Evolutionary conservation across 2,797 vertebrate species (phyloP), one percentile per base, ranked within the genome.

Genomic region (Martes flavigula): DNA sequence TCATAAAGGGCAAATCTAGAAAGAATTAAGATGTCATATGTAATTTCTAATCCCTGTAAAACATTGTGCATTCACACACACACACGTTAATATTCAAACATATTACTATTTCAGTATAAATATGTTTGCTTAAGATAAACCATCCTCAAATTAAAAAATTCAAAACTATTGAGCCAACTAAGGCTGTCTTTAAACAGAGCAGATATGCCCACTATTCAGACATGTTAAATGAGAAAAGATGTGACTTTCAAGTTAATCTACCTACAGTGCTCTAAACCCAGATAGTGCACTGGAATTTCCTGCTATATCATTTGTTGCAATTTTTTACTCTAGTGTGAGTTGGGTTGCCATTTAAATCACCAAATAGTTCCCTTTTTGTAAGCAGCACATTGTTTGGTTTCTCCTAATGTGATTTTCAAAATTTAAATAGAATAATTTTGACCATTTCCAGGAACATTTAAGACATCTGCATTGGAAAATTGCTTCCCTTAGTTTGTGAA

Each of bases 161-260:
- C 17, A 81, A 64, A 66, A 81, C 15, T 75, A 40, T 64, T 43
- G 90, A 91, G 54, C 54, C 85, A 46, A 86, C 20, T 66, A 66
- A 72, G 43, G 2, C 7, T 84, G 3, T 92, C 58, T 77, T 94
- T 90, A 79, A 87, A 51, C 9, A 92, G 54, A 81, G 77, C 75
- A 92, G 90, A 81, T 75, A 92, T 32, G 27, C 27, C 12, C 35
- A 68, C 35, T 51, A 51, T 82, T 85, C 35, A 95, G 38, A 62
- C 86, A 60, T 81, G 32, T 64, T 93, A 79, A 94, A 77, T 75
- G 51, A 75, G 66, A 66, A 92, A 92, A 66, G n/a, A 93, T 35
- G 11, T 58, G 30, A 11, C 15, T 70, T 87, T 82, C 60, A 64
- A 91, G 64, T 30, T 88, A 46, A 54, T 84, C 66, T 87, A 70